These are phyloP conservation scores for Hypocryptadius cinnamomeus DNA, from an alignment of 2,113 vertebrate genomes.

Conservation along the genomic window DNA sequence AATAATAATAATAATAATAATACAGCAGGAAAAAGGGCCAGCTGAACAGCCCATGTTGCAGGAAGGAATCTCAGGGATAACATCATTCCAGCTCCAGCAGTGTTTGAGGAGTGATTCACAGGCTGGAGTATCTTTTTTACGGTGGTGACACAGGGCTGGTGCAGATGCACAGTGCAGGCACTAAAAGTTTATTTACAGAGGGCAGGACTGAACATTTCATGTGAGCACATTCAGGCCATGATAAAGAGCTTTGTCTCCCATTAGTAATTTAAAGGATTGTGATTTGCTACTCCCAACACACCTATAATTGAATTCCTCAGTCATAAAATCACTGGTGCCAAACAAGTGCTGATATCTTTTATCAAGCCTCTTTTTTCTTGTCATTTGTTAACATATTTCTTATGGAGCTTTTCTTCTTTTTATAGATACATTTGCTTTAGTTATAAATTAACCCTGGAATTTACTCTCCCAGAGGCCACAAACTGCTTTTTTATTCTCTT, in stretches of 20 bases:
- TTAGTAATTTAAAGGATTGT: conserved; percentile 75
- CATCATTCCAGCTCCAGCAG: background rate
- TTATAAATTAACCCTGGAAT: conserved; percentile 76
- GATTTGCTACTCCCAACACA: conserved; percentile 70
- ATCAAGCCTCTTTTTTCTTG: conserved; percentile 59
- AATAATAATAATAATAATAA: background rate
- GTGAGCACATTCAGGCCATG: conserved; percentile 53
- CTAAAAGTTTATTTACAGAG: conserved; percentile 55
- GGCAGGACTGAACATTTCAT: conserved; percentile 65
- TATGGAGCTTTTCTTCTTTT: conserved; percentile 68
- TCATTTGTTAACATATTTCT: conserved; percentile 68
- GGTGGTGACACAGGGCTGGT: background rate
- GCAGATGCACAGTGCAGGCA: background rate
- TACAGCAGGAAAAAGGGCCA: background rate
- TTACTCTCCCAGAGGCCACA: conserved; percentile 52
- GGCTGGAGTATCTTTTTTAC: background rate
- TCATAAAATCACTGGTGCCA: conserved; percentile 72
- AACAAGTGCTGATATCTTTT: conserved; percentile 69
- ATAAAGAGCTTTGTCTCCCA: conserved; percentile 67
- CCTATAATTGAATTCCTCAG: conserved; percentile 83
- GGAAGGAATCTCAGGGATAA: background rate
- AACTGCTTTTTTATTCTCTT: conserved; percentile 30
- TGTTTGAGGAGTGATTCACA: conserved; percentile 13
- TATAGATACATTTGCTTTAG: conserved; percentile 72
- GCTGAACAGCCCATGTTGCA: background rate